Percentiles rank a stretch among this genome's conserved stretches.
These are phyloP conservation scores for Esox lucius DNA, from an alignment of 2,797 vertebrate genomes.

Conservation along the genomic window DNA sequence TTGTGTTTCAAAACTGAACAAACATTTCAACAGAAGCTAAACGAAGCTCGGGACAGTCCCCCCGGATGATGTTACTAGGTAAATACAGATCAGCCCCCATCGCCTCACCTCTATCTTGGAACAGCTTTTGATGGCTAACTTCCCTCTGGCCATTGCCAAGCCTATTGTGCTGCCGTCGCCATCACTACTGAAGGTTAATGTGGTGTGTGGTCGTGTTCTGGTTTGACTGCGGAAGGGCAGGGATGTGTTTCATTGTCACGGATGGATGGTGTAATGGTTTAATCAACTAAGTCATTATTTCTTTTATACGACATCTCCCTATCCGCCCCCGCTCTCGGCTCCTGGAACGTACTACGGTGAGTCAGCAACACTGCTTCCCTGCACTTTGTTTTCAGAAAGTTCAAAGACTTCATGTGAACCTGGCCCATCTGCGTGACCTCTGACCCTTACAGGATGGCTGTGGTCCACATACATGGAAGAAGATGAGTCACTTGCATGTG, in stretches of 20 bases:
- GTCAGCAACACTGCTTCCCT: constrained; percentile 22
- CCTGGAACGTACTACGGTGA: constrained; percentile 12
- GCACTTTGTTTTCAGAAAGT: constrained; percentile 44
- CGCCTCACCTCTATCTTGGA: neutral
- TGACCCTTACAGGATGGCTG: neutral
- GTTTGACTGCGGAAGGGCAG: constrained; percentile 14
- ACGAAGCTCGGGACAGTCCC: neutral
- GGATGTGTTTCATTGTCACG: neutral
- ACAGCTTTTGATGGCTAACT: neutral
- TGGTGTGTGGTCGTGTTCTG: neutral
- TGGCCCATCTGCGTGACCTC: neutral
- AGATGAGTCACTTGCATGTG: constrained; percentile 26
- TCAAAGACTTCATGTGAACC: constrained; percentile 31
- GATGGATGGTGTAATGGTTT: neutral
- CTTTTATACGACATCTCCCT: neutral
- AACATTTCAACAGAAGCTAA: constrained; percentile 26
- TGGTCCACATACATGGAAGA: neutral
- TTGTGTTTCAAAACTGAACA: constrained; percentile 15
- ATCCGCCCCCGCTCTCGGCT: neutral
- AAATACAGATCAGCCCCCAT: neutral
- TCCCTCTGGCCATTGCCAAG: constrained; percentile 1
- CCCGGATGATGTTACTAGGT: neutral
- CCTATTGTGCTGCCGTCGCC: neutral
- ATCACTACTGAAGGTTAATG: neutral
- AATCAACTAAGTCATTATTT: neutral